A percentile compares a stretch with the other conserved stretches of the same genome.
phyloP scores from a whole-genome alignment of 2,888 invertebrate species.

The Latrodectus hesperus region DNA sequence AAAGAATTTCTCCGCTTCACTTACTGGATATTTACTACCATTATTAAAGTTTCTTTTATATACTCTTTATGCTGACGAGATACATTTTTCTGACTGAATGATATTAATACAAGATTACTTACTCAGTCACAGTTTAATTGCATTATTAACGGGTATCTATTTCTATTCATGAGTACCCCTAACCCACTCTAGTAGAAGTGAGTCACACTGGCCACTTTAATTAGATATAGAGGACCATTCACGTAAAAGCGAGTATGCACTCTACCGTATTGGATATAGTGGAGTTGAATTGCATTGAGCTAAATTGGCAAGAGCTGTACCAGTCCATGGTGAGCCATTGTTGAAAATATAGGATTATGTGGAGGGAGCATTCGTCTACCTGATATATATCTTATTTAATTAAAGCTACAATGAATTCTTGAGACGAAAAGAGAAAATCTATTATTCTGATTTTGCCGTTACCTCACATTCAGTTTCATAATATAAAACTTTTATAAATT shows the following conservation, averaged over 20 bases:
- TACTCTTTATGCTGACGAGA: background rate
- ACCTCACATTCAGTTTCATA: too few species aligned
- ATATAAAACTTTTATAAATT: too few species aligned
- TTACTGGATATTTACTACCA: too few species aligned
- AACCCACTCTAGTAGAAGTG: background rate
- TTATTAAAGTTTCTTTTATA: too few species aligned
- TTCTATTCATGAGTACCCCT: background rate
- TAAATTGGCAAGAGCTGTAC: background rate
- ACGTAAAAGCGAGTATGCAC: constrained; percentile 4
- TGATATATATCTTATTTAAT: too few species aligned
- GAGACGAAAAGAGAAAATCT: too few species aligned
- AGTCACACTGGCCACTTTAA: constrained; percentile 20
- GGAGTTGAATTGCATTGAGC: background rate
- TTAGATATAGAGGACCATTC: constrained; percentile 19
- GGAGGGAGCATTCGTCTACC: background rate
- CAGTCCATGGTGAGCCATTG: background rate
- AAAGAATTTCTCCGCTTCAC: too few species aligned
- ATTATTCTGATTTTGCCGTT: too few species aligned
- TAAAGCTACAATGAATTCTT: too few species aligned
- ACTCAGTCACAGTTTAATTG: background rate
- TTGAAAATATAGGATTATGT: background rate
- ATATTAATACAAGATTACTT: background rate
- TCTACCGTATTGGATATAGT: background rate
- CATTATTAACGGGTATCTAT: background rate
- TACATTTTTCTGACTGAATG: background rate